A percentile compares a stretch with the other conserved stretches of the same genome.
These are phyloP conservation scores for Craseonycteris thonglongyai DNA, from an alignment of 2,113 vertebrate species.

Conservation along the genomic window DNA sequence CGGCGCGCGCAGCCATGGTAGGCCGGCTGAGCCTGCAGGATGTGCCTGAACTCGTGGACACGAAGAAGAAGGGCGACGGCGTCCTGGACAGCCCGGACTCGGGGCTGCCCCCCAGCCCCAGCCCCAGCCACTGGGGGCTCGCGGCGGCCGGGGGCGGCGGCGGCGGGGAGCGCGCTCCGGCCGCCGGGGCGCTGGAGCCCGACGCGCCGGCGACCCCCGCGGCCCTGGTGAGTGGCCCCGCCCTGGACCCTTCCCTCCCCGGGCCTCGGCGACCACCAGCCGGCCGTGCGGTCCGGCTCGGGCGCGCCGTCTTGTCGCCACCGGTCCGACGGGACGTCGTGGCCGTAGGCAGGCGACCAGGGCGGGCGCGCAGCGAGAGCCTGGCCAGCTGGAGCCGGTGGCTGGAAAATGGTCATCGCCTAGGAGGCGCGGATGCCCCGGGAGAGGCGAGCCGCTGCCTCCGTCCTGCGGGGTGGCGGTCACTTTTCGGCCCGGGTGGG, in stretches of 20 bases:
- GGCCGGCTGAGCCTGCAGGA: constrained; percentile 86
- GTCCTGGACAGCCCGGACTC: constrained; percentile 91
- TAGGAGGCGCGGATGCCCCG: constrained; percentile 60
- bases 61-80: constrained; percentile 86
- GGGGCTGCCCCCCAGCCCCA: constrained; percentile 88
- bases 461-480: constrained; percentile 42
- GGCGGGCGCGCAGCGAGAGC: constrained; percentile 46
- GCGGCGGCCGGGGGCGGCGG: constrained; percentile 66
- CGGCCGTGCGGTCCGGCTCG: not conserved
- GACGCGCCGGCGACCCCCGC: constrained; percentile 43
- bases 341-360: constrained; percentile 47
- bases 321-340: constrained; percentile 32
- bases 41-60: constrained; percentile 85
- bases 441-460: constrained; percentile 43
- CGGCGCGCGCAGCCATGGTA: constrained; percentile 81
- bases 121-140: constrained; percentile 86
- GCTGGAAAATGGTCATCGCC: constrained; percentile 72
- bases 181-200: constrained; percentile 48
- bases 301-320: not conserved
- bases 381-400: constrained; percentile 68
- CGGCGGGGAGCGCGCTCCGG: constrained; percentile 48
- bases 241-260: not conserved
- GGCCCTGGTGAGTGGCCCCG: constrained; percentile 50
- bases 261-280: not conserved
- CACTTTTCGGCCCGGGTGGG: not conserved